Conservation (phyloP, 2,113 vertebrate species). For the Marmota flaviventris region DNA sequence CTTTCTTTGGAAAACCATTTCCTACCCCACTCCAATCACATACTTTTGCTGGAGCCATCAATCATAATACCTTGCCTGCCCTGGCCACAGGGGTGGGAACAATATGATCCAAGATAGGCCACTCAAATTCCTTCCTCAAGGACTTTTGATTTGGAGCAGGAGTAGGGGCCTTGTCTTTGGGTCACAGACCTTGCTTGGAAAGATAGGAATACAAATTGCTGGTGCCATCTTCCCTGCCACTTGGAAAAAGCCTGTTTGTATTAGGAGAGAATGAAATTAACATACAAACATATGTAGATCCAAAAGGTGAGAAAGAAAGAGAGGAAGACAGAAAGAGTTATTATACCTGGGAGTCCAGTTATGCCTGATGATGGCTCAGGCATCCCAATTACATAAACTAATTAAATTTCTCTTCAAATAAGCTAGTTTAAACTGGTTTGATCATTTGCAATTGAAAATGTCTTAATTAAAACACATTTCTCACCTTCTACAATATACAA, state of each 20-base stretch:
- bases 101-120: conserved; percentile 72
- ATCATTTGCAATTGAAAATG: conserved; percentile 25
- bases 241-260: conserved; percentile 70
- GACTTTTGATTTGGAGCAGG: conserved; percentile 72
- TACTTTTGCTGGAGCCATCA: conserved; percentile 62
- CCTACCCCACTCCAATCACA: conserved; percentile 50
- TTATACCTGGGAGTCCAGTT: background rate
- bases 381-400: background rate
- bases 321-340: background rate
- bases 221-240: conserved; percentile 70
- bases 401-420: conserved; percentile 20
- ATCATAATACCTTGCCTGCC: conserved; percentile 78
- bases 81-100: conserved; percentile 70
- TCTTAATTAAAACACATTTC: conserved; percentile 55
- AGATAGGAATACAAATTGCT: conserved; percentile 69
- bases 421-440: conserved; percentile 39
- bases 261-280: conserved; percentile 70
- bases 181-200: conserved; percentile 72
- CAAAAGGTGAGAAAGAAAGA: conserved; percentile 22
- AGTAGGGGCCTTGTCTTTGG: conserved; percentile 66
- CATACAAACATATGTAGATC: conserved; percentile 53
- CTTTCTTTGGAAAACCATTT: conserved; percentile 39
- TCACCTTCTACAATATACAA: conserved; percentile 18
- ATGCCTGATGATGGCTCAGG: background rate
- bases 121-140: conserved; percentile 77